Percentiles rank a stretch among this genome's conserved stretches.
These are phyloP conservation scores for Drosophila kohkoa DNA, from an alignment of 1,140 invertebrate species.

Conservation along the genomic window DNA sequence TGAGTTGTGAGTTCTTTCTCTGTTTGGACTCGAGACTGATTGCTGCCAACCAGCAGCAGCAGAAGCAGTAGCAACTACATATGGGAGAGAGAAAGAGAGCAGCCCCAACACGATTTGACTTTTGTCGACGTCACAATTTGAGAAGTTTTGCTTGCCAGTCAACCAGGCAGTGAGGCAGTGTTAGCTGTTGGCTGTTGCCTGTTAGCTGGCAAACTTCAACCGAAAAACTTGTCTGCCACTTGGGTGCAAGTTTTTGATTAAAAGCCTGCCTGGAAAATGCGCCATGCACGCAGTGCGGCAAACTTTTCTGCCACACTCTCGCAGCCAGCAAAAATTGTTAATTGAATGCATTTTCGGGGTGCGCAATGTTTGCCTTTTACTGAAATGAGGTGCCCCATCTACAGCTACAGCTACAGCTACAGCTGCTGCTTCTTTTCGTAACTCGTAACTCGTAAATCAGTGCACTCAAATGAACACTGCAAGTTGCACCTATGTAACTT, in stretches of 20 bases:
- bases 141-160: constrained; percentile 51
- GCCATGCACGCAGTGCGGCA: constrained; percentile 42
- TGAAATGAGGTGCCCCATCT: constrained; percentile 55
- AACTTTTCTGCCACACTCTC: constrained; percentile 53
- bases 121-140: constrained; percentile 77
- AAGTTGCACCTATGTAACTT: no score
- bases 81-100: constrained; percentile 4
- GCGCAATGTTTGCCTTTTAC: constrained; percentile 64
- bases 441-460: neutral
- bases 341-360: constrained; percentile 73
- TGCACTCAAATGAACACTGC: neutral
- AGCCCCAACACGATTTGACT: constrained; percentile 69
- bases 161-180: constrained; percentile 27
- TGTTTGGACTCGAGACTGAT: constrained; percentile 38
- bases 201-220: constrained; percentile 60
- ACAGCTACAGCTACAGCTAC: no score
- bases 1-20: neutral
- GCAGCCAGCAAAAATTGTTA: constrained; percentile 67
- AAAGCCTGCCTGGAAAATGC: constrained; percentile 51
- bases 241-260: constrained; percentile 79
- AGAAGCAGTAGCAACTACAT: constrained; percentile 10
- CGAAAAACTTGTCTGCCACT: constrained; percentile 66
- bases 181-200: neutral
- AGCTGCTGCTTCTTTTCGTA: neutral
- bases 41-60: constrained; percentile 39